Evolutionary conservation across 2,888 invertebrate genomes (phyloP).

Genomic region (Psylliodes chrysocephalus): DNA sequence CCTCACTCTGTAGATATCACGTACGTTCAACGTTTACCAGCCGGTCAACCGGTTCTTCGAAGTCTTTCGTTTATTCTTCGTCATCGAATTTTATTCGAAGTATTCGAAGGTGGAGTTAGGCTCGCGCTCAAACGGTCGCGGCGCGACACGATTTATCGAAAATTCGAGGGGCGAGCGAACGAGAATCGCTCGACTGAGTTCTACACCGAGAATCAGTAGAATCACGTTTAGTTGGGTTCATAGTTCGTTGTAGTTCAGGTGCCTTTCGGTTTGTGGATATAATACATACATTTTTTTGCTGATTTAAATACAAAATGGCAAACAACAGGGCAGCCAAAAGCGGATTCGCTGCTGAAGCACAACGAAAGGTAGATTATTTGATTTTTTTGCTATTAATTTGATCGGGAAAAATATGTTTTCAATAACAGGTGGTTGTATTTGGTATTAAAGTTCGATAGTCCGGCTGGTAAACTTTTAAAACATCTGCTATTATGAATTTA

Average conservation of each 20-base stretch:
- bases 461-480: too few relatives aligned
- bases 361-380: conserved; percentile 79
- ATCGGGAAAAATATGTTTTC: background rate
- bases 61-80: conserved; percentile 34
- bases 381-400: background rate
- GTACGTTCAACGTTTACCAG: conserved; percentile 21
- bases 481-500: too few relatives aligned
- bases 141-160: conserved; percentile 2
- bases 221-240: conserved; percentile 35
- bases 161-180: conserved; percentile 7
- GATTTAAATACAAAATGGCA: conserved; percentile 71
- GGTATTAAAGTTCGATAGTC: background rate
- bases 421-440: conserved; percentile 33
- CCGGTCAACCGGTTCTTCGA: conserved; percentile 44
- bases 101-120: conserved; percentile 36
- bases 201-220: conserved; percentile 5
- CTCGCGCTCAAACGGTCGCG: conserved; percentile 8
- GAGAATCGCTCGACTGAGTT: background rate
- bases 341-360: conserved; percentile 96
- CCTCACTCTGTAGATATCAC: conserved; percentile 15
- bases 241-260: conserved; percentile 37
- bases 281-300: conserved; percentile 16
- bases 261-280: conserved; percentile 32
- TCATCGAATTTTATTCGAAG: conserved; percentile 42
- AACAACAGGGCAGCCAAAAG: conserved; percentile 87